Base-by-base conservation (phyloP, 2,888 invertebrate genomes). In the Ligdia adustata region DNA sequence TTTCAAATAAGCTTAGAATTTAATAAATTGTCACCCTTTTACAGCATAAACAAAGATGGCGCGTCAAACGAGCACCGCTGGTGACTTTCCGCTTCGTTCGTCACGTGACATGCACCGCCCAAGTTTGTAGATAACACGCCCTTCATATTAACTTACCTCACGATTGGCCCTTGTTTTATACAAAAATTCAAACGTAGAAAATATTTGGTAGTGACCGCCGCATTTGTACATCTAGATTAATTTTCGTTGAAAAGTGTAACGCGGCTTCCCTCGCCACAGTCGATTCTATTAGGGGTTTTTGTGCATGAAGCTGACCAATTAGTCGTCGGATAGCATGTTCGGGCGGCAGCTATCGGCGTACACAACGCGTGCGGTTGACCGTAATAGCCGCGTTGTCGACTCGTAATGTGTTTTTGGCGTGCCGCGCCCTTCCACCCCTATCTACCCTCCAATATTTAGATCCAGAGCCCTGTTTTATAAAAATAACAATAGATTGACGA, bases 351-450 rank as follows among this genome's bases (percentile, higher is more conserved):
- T 79, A 82, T 80, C 79, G 82, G 76, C 69, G 58, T 64, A 66
- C 75, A 72, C 74, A 74, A 72, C 78, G 82, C 85, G 75, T 85
- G 87, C 72, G 88, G 88, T 86, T 77, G 77, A 72, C 87, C 84
- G 76, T 85, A 83, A 87, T 82, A 80, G 83, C n/a, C 82, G 74
- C 79, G 79, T 82, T 73, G 79, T 75, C 70, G 75, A 80, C 66
- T 72, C 69, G 75, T 86, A 88, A 87, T 86, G 85, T 80, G 81
- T 82, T 84, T 82, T 82, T 86, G 81, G 84, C 88, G 86, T 87
- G 88, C 81, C 81, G 81, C 79, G 77, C 81, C 79, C 68, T 70
- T 56, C 50, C 45, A 40, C 49, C 81, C 79, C 80, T 82, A 82
- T 81, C 82, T 80, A 72, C 84, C 76, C 73, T 72, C 79, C 78